phyloP scores from a whole-genome alignment of 2,113 vertebrate species.

The Ranitomeya variabilis region DNA sequence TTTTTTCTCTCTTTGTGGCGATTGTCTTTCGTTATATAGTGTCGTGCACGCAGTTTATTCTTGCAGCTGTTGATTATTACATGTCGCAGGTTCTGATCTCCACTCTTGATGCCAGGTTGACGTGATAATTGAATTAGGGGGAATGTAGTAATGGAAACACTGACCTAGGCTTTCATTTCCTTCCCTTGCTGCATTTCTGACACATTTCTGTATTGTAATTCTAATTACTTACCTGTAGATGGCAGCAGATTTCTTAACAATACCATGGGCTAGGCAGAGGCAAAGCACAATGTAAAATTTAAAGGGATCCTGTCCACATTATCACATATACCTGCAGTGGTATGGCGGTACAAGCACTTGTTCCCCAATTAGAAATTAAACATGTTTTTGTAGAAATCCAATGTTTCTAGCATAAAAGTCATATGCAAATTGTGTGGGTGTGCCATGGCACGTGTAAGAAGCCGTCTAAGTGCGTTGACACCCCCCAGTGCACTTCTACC shows the following conservation, averaged over 20 bases:
- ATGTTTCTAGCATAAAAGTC: no score
- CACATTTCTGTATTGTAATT: neutral
- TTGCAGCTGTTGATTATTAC: neutral
- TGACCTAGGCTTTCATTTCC: neutral
- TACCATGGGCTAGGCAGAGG: neutral
- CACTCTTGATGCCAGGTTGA: neutral
- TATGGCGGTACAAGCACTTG: no score
- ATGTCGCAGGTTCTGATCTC: neutral
- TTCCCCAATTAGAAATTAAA: no score
- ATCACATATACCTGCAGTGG: no score
- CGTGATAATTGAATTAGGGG: conserved; percentile 9
- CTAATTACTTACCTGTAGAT: neutral
- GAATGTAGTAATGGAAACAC: neutral
- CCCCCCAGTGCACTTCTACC: no score
- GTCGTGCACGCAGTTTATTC: neutral
- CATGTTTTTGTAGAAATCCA: no score
- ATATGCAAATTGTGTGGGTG: no score
- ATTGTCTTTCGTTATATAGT: neutral
- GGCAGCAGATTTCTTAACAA: conserved; percentile 39
- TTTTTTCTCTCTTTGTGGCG: neutral
- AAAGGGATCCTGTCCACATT: neutral
- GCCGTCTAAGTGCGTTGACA: no score
- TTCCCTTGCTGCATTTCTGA: neutral
- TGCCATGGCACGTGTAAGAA: no score
- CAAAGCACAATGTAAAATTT: neutral